These are phyloP conservation scores for Mercenaria mercenaria DNA, from an alignment of 1,140 invertebrate species.

Conservation along the genomic window DNA sequence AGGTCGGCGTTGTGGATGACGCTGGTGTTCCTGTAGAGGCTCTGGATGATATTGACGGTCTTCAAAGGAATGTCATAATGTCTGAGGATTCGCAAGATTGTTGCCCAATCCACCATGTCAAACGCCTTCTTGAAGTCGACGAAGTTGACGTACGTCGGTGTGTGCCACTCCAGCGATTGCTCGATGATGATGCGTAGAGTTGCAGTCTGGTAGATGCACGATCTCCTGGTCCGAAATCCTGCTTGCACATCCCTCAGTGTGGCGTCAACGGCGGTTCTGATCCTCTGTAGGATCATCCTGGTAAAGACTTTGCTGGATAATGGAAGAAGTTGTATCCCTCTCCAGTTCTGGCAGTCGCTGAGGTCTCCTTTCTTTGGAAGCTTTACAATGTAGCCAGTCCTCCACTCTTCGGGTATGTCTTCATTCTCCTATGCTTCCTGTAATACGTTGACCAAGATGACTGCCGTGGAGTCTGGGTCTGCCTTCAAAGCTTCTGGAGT, in stretches of 20 bases:
- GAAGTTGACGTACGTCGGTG: background rate
- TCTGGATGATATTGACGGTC: no score
- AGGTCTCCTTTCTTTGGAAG: conserved; percentile 76
- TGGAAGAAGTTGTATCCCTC: conserved; percentile 74
- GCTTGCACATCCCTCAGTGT: conserved; percentile 63
- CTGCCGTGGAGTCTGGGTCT: background rate
- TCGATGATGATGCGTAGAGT: no score
- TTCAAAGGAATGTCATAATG: background rate
- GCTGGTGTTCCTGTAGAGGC: no score
- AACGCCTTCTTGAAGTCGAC: background rate
- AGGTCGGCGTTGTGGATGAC: no score
- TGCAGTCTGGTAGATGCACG: no score
- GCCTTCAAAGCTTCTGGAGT: background rate
- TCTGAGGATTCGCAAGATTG: background rate
- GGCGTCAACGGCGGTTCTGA: conserved; percentile 60
- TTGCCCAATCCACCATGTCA: background rate
- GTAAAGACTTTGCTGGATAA: conserved; percentile 68
- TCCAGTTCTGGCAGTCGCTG: conserved; percentile 71
- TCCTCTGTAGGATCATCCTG: conserved; percentile 65
- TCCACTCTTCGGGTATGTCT: conserved; percentile 70
- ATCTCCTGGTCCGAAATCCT: background rate
- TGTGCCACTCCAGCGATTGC: no score
- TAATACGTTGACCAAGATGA: background rate
- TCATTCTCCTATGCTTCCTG: conserved; percentile 44
- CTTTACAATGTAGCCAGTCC: conserved; percentile 67